Evolutionary conservation across 1,140 invertebrate species (phyloP), one percentile per base, ranked within the genome.

Genomic region (Maconellicoccus hirsutus): DNA sequence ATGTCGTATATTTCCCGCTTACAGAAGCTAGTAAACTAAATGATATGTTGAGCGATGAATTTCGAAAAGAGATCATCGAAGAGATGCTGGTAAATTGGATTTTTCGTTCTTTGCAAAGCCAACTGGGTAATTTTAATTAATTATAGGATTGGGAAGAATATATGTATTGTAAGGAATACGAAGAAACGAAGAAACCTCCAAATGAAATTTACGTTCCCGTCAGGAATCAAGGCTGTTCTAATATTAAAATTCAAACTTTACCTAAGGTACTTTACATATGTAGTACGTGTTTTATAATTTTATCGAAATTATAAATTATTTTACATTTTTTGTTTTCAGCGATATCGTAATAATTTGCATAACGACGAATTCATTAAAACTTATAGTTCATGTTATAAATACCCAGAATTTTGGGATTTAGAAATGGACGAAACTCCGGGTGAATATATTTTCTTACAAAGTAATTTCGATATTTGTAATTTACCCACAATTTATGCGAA

Each of bases 91-190:
- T 33, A 33, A 12, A 33, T 33, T 33, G 4, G 12, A 33, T 33
- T 33, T 33, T 33, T 33, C 29, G 12, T 6, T 33, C 12, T 33
- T 33, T 33, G n/a, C n/a, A n/a, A n/a, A n/a, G n/a, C n/a, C n/a
- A n/a, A n/a, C n/a, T n/a, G n/a, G n/a, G n/a, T n/a, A n/a, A n/a
- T n/a, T n/a, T n/a, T n/a, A n/a, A n/a, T n/a, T n/a, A n/a, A n/a
- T 33, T 26, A 16, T 25, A 66, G 61, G 61, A 66, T 26, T 66
- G 61, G 61, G 61, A 66, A 66, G 21, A 1, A 12, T 66, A 66
- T 16, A 66, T 66, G 61, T 26, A 14, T 16, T 66, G 61, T 26
- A 66, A 66, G 25, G 61, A 66, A 66, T 4, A 66, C 25, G 61
- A 66, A 66, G 61, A 25, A 23, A 12, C 1, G 10, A 66, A 23